Base-by-base conservation (phyloP, 2,797 vertebrate species). In the Florisuga fusca region DNA sequence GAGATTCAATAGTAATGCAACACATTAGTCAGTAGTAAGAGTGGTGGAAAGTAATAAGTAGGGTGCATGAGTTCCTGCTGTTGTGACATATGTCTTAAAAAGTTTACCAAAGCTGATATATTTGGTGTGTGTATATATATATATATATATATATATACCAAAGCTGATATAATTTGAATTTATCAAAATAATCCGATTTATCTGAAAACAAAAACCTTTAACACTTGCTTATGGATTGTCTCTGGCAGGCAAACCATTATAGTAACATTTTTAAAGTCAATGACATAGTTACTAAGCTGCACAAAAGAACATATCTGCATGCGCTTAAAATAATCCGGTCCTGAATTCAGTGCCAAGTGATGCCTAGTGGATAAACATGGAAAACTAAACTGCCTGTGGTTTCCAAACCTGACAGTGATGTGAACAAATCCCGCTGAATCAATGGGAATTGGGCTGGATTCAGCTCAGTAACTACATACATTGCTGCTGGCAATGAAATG, bases 31-130 rank as follows among this genome's bases (percentile, higher is more conserved):
- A 73, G 67, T 31, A 77, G 36, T 11, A 63, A 62, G 36, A 76
- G 27, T 5, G 17, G 26, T 75, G 31, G 69, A 66, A 77, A 82
- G 38, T 14, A 81, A 5, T 14, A 82, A 68, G 19, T 4, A 67
- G 23, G 29, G 10, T 33, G 68, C 29, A 27, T 25, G 86, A 91
- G 45, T 26, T 90, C 54, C 66, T 80, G 80, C 67, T 83, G 17
- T 74, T 93, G 61, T 58, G 36, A 96, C 93, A 67, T 73, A 45
- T 11, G 66, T 21, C 58, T 90, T 77, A 43, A 81, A 88, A 87
- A 79, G 38, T 31, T 46, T 63, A 68, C 31, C 67, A 50, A 23
- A 50, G 22, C 12, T 50, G 25, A 50, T 23, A 71, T 62, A 62
- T 58, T n/a, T n/a, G n/a, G n/a, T n/a, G n/a, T n/a, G n/a, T n/a